These are phyloP conservation scores for Erpobdella octoculata DNA, from an alignment of 2,888 invertebrate genomes.

Conservation along the genomic window DNA sequence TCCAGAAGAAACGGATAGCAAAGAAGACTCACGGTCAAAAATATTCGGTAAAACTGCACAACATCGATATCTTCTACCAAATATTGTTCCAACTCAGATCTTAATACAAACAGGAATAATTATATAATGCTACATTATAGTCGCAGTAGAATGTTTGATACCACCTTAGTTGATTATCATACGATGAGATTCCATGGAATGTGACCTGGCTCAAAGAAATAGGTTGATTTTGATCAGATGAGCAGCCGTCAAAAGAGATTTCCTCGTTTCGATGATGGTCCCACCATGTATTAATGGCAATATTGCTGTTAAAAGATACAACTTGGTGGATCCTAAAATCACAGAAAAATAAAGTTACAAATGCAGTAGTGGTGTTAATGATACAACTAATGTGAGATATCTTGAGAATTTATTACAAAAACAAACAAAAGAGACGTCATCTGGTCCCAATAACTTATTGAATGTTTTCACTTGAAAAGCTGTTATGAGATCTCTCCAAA, in stretches of 20 bases:
- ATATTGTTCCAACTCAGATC: not conserved
- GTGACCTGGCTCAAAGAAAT: not conserved
- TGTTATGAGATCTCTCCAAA: too few species aligned
- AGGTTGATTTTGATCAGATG: not conserved
- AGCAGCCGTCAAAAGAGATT: not conserved
- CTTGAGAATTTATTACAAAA: too few species aligned
- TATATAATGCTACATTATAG: not conserved
- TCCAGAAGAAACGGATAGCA: not conserved
- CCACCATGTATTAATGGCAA: conserved; percentile 50
- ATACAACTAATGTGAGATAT: too few species aligned
- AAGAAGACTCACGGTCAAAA: not conserved
- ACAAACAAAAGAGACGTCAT: too few species aligned
- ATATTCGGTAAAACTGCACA: not conserved
- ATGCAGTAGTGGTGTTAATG: too few species aligned
- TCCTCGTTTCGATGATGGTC: conserved; percentile 37
- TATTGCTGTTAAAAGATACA: conserved; percentile 45
- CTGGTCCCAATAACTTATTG: too few species aligned
- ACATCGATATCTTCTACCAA: not conserved
- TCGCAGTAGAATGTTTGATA: too few species aligned
- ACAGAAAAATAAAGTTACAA: too few species aligned
- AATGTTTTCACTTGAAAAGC: too few species aligned
- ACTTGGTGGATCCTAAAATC: conserved; percentile 47
- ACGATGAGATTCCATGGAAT: not conserved
- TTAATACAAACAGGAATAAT: not conserved
- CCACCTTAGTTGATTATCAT: not conserved